Base-by-base conservation (phyloP, 2,113 vertebrate species). In the Leuciscus idus region DNA sequence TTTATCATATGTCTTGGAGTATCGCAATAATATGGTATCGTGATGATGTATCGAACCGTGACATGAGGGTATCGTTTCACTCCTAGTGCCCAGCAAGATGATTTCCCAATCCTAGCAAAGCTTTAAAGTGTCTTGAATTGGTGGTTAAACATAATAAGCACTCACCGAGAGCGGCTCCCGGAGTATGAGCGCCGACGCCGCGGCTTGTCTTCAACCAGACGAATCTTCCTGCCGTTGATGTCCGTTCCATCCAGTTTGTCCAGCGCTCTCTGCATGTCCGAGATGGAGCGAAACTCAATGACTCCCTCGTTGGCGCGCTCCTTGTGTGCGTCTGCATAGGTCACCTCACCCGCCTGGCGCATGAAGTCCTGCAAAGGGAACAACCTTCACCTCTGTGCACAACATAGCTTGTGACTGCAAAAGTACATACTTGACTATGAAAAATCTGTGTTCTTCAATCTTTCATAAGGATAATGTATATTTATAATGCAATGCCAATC, bases 301-400 rank as follows among this genome's bases (percentile, higher is more conserved):
- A 99, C 98, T 0, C 98, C 98, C 92, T 99, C 98, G 1, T 99
- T 98, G 64, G 97, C 96, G 33, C 97, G 96, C 87, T 99, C 97
- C 93, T 99, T 99, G 92, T 99, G 98, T 86, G 98, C 98, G 88
- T 99, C 98, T 43, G 98, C 98, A 66, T 99, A 99, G 1, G 98
- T 99, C 28, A 99, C 98, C 90, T 99, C 98, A 50, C 98, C 98
- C 84, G 97, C 98, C 88, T 99, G 98, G 55, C 98, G 96, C 98
- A 99, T 99, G 86, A 99, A 99, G 93, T 99, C 98, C 98, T 99
- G 68, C 30, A 6, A 76, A 81, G 0, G 90, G 0, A 61, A 50
- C 6, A 75, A 48, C n/a, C 23, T 74, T 74, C 11, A 74, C 10
- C 72, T 26, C 15, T 8, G 4, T 12, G 68, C 68, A 43, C 39